phyloP scores from a whole-genome alignment of 2,113 vertebrate species.

The Sialia sialis region DNA sequence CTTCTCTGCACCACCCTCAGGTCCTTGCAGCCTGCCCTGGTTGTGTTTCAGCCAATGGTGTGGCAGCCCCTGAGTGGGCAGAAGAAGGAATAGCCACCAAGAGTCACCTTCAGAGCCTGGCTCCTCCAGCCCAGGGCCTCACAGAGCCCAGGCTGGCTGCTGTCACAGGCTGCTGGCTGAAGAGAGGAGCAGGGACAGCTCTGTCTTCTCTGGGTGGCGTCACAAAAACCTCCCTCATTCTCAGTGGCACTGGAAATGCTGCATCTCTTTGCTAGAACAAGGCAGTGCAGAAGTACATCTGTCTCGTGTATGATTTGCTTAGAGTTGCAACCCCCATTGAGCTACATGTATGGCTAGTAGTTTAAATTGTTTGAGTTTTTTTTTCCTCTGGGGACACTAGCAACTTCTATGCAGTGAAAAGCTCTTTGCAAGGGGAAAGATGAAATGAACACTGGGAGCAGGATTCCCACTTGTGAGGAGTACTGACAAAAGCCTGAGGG shows the following conservation, averaged over 20 bases:
- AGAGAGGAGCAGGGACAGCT: background rate
- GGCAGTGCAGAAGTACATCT: accelerated
- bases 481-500: background rate
- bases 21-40: background rate
- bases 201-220: background rate
- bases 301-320: background rate
- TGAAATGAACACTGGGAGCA: background rate
- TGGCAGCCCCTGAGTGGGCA: background rate
- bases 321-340: background rate
- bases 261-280: background rate
- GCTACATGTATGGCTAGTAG: background rate
- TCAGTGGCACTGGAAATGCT: background rate
- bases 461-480: background rate
- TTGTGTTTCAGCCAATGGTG: background rate
- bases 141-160: accelerated
- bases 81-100: background rate
- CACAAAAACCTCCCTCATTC: background rate
- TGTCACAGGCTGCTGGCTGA: background rate
- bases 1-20: background rate
- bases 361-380: background rate
- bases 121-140: background rate
- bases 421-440: background rate
- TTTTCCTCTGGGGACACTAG: background rate
- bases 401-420: background rate
- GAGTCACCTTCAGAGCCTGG: background rate